Evolutionary conservation across 2,888 invertebrate genomes (phyloP).

Genomic region (Lutraria lutraria): DNA sequence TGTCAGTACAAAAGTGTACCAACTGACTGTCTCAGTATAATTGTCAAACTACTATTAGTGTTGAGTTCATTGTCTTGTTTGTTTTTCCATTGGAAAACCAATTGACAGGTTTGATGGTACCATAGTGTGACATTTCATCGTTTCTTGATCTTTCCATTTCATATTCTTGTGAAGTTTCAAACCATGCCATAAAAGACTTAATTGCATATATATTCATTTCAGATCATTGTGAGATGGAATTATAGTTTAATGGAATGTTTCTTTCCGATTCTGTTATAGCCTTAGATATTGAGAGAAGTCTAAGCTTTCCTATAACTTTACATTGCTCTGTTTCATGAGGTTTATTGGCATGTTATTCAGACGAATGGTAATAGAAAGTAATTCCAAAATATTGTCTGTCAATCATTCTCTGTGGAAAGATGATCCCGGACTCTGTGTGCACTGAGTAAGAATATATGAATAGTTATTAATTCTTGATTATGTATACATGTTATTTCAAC

Average conservation of each 20-base stretch:
- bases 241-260: slow-evolving; percentile 21
- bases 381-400: slow-evolving; percentile 50
- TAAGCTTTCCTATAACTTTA: slow-evolving; percentile 16
- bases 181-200: slow-evolving; percentile 1
- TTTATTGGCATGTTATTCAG: slow-evolving; percentile 33
- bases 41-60: too few relatives aligned
- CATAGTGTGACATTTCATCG: neutral
- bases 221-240: slow-evolving; percentile 4
- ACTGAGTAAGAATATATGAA: slow-evolving; percentile 42
- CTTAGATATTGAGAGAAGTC: slow-evolving; percentile 1
- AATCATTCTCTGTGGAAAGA: slow-evolving; percentile 26
- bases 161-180: neutral
- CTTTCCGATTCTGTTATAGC: neutral
- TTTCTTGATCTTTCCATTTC: slow-evolving; percentile 11
- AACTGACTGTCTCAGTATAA: too few relatives aligned
- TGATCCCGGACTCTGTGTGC: slow-evolving; percentile 15
- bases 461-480: slow-evolving; percentile 29
- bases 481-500: neutral
- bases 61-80: neutral
- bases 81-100: neutral
- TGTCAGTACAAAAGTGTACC: too few relatives aligned
- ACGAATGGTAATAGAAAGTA: slow-evolving; percentile 38
- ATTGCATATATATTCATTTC: slow-evolving; percentile 15
- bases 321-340: slow-evolving; percentile 13
- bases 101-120: slow-evolving; percentile 5